Percentiles rank a stretch among this genome's conserved stretches.
phyloP scores from a whole-genome alignment of 1,140 invertebrate genomes.

The Megalopta genalis region DNA sequence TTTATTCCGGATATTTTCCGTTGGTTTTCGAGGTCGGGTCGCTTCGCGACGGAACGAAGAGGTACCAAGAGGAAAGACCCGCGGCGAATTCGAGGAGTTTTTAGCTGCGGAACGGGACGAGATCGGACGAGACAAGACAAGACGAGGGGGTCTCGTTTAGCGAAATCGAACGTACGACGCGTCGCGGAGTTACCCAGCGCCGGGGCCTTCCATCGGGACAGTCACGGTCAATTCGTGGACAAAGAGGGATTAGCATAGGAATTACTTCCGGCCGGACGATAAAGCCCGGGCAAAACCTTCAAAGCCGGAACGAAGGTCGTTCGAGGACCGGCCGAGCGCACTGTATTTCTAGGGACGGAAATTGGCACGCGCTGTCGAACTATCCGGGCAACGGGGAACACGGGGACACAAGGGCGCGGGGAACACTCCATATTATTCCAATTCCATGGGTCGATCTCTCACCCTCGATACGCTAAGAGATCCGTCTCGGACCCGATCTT shows the following conservation, averaged over 20 bases:
- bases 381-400: background rate
- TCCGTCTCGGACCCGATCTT: background rate
- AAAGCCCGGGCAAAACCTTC: constrained; percentile 50
- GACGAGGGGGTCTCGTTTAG: constrained; percentile 19
- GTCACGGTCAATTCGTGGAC: constrained; percentile 50
- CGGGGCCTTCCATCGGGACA: background rate
- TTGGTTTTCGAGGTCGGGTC: too few species aligned
- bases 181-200: background rate
- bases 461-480: constrained; percentile 12
- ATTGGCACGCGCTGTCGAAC: constrained; percentile 45
- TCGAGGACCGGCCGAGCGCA: background rate
- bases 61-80: too few species aligned
- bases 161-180: constrained; percentile 29
- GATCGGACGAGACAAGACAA: background rate
- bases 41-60: background rate
- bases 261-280: constrained; percentile 66
- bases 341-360: constrained; percentile 47
- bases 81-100: too few species aligned
- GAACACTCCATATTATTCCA: constrained; percentile 48
- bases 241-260: constrained; percentile 77
- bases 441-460: constrained; percentile 24
- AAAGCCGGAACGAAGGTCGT: constrained; percentile 45
- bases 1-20: too few species aligned
- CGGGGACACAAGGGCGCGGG: background rate
- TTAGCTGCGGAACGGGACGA: too few species aligned